phyloP scores from a whole-genome alignment of 1,140 invertebrate genomes.

The Pseudomyrmex pallidus region DNA sequence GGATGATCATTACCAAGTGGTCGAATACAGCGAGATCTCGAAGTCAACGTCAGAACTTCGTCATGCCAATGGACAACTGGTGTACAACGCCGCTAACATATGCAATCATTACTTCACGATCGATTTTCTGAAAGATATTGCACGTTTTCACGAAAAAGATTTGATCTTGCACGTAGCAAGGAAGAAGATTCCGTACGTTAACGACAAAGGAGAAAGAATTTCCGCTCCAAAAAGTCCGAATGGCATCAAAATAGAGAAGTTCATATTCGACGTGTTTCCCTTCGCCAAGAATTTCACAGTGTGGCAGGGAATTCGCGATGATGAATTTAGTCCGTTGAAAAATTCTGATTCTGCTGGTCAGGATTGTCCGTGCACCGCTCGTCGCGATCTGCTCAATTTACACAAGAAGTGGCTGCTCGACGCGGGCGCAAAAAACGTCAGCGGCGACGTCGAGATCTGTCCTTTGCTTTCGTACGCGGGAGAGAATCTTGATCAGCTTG shows the following conservation, averaged over 20 bases:
- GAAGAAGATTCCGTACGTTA: conserved; percentile 97
- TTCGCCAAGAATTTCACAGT: conserved; percentile 96
- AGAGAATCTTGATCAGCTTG: conserved; percentile 90
- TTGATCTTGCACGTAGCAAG: conserved; percentile 97
- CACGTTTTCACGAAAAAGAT: conserved; percentile 88
- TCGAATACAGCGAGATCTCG: conserved; percentile 99
- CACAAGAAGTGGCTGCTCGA: conserved; percentile 93
- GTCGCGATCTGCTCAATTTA: conserved; percentile 91
- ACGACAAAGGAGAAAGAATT: conserved; percentile 89
- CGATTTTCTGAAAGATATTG: conserved; percentile 91
- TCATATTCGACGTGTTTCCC: conserved; percentile 99
- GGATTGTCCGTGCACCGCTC: conserved; percentile 95
- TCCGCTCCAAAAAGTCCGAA: conserved; percentile 93
- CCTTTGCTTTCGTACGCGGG: conserved; percentile 96
- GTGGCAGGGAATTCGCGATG: conserved; percentile 96
- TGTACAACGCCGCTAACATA: conserved; percentile 98
- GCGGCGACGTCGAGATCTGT: conserved; percentile 94
- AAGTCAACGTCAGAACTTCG: conserved; percentile 93
- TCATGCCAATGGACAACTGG: conserved; percentile 91
- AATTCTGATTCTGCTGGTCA: conserved; percentile 95
- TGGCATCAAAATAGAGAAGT: conserved; percentile 99
- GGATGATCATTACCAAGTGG: conserved; percentile 95
- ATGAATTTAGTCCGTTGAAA: conserved; percentile 99
- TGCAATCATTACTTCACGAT: conserved; percentile 99
- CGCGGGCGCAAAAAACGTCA: conserved; percentile 91